Percentiles rank a stretch among this genome's conserved stretches.
Conservation (phyloP, 1,140 invertebrate genomes). For the Diorhabda elongata region DNA sequence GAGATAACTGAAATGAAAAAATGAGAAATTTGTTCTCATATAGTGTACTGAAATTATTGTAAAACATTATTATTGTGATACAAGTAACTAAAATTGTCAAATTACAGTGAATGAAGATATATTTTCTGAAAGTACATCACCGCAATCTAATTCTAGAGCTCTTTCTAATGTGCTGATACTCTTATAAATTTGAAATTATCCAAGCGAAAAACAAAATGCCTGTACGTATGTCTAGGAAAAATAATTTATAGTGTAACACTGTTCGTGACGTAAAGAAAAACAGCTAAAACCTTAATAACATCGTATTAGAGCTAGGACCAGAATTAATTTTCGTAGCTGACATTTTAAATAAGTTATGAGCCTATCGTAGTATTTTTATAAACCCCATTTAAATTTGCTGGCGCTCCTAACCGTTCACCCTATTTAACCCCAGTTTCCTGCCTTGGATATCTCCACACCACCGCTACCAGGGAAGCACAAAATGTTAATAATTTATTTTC, state of each 20-base stretch:
- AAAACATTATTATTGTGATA: too few relatives aligned
- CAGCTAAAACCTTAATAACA: conserved; percentile 39
- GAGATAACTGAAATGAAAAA: too few relatives aligned
- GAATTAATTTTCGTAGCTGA: conserved; percentile 45
- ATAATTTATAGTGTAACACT: conserved; percentile 40
- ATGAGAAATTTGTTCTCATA: too few relatives aligned
- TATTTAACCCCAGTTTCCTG: conserved; percentile 27
- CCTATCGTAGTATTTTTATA: conserved; percentile 46
- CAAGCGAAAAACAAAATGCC: neutral
- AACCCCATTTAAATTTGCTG: conserved; percentile 42
- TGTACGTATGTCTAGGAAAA: conserved; percentile 13
- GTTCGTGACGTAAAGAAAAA: conserved; percentile 40
- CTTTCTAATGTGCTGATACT: neutral
- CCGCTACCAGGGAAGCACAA: conserved; percentile 8
- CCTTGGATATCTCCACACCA: conserved; percentile 20
- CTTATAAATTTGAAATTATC: neutral
- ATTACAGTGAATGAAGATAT: too few relatives aligned
- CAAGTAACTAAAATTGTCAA: too few relatives aligned
- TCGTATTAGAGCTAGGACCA: conserved; percentile 40
- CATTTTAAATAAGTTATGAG: conserved; percentile 47
- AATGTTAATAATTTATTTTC: neutral
- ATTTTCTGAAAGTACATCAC: too few relatives aligned
- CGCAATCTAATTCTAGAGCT: too few relatives aligned
- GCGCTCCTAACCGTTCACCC: conserved; percentile 30
- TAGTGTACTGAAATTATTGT: too few relatives aligned